A percentile compares a stretch with the other conserved stretches of the same genome.
phyloP scores from a whole-genome alignment of 2,113 vertebrate species.

The Gulo gulo region DNA sequence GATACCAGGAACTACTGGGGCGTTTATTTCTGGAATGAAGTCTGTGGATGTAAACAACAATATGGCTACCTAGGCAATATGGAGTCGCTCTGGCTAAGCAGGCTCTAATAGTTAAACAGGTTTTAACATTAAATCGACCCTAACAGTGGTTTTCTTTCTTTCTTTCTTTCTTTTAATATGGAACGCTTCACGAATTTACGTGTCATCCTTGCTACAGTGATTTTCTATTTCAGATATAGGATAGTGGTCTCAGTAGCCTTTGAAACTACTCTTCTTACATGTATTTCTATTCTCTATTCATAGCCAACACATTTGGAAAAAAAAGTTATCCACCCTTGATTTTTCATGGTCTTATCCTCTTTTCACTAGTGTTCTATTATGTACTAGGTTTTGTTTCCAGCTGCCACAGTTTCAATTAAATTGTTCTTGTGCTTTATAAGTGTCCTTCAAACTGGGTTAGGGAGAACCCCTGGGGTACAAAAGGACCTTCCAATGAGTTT shows the following conservation, averaged over 20 bases:
- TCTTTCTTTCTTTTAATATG: too few species aligned
- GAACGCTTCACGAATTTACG: too few species aligned
- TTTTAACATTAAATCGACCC: too few species aligned
- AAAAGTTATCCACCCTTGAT: not conserved
- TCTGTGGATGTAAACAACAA: too few species aligned
- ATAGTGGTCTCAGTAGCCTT: not conserved
- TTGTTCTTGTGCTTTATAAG: not conserved
- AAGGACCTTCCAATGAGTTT: conserved; percentile 30
- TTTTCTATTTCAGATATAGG: not conserved
- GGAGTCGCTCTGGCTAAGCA: too few species aligned
- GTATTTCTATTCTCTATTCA: not conserved
- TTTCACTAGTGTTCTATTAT: not conserved
- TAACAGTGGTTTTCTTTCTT: not conserved
- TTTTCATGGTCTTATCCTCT: not conserved
- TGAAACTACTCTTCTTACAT: not conserved
- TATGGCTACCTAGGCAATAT: too few species aligned
- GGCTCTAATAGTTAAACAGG: too few species aligned
- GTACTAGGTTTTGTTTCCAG: not conserved
- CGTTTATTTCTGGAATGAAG: too few species aligned
- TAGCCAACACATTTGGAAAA: not conserved
- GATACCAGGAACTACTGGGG: too few species aligned
- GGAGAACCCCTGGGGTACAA: not conserved
- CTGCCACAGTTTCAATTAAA: not conserved
- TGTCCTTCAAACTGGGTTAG: conserved; percentile 8
- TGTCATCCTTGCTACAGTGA: not conserved